Base-by-base conservation (phyloP, 2,797 vertebrate genomes). In the Neosalanx taihuensis region DNA sequence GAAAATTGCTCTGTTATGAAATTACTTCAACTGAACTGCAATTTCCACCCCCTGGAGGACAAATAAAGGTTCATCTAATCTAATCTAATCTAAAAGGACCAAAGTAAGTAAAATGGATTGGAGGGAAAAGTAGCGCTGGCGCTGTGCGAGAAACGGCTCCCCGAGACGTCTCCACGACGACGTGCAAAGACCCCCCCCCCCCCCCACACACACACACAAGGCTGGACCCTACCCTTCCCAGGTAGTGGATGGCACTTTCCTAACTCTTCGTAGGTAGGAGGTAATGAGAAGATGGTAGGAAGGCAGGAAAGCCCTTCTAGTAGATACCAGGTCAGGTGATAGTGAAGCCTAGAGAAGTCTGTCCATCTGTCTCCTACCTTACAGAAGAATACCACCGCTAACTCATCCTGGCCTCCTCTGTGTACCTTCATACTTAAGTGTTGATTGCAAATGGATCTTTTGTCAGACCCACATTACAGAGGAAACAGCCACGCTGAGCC, bases 1-100 rank as follows among this genome's bases (percentile, higher is more conserved):
- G 88, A 93, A 94, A 92, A 92, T 90, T 85, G 88, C 88, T 91
- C 89, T 85, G 86, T 93, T 93, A 93, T 93, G 91, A 91, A 92
- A 91, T 87, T 85, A 91, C 87, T 89, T 90, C 85, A 89, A n/a
- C n/a, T n/a, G n/a, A n/a, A n/a, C n/a, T n/a, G n/a, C n/a, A n/a
- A n/a, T n/a, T n/a, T n/a, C n/a, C n/a, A n/a, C n/a, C n/a, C n/a
- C n/a, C n/a, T n/a, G n/a, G n/a, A n/a, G n/a, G n/a, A n/a, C n/a
- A n/a, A n/a, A n/a, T n/a, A n/a, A n/a, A n/a, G n/a, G n/a, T n/a
- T n/a, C n/a, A n/a, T n/a, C n/a, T n/a, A n/a, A n/a, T n/a, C n/a
- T n/a, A n/a, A n/a, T n/a, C n/a, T n/a, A n/a, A n/a, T n/a, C n/a
- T n/a, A n/a, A 89, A 90, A 85, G 84, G 85, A 85, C 81, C 77